Evolutionary conservation across 2,113 vertebrate species (phyloP), one percentile per base, ranked within the genome.

Genomic region (Pholis gunnellus): DNA sequence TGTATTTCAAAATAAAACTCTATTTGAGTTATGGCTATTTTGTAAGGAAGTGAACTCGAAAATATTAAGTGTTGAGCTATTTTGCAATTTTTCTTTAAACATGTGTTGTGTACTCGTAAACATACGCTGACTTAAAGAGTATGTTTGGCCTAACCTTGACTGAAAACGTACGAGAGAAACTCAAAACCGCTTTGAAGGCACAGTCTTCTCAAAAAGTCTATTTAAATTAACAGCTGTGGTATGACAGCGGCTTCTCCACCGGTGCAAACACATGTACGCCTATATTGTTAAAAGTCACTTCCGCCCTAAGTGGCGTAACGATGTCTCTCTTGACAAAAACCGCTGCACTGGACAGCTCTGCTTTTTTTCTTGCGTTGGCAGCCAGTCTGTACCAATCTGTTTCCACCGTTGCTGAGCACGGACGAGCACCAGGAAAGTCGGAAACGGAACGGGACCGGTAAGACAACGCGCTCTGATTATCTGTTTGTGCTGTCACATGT

Each of bases 371-470:
- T 66, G 60, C 72, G 60, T 60, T 72, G 83, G 83, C 89, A 69
- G 81, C 67, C 90, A 84, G 85, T 86, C 83, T 59, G 40, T 57
- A 69, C 81, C 77, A 63, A 88, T 84, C 82, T 81, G 84, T 81
- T 80, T 72, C 78, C 79, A 69, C 84, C 46, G 85, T 85, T 86
- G 90, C 85, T 82, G 87, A 87, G 78, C 73, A 77, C 88, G 73
- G 91, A 91, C 82, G 79, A 85, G 75, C 87, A 78, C 81, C 74
- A 82, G 85, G 83, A 67, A 66, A 83, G 65, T 90, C 82, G 69
- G 74, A 85, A 81, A 86, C 89, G 60, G 74, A 90, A 66, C 91
- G 78, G 67, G 40, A 74, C 90, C 91, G 94, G 94, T 95, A 94
- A 91, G 93, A 8, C 13, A 34, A 56, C 22, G 38, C 38, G 54